Conservation (phyloP, 64 coral and sea anemone genomes). For the Pocillopora verrucosa region DNA sequence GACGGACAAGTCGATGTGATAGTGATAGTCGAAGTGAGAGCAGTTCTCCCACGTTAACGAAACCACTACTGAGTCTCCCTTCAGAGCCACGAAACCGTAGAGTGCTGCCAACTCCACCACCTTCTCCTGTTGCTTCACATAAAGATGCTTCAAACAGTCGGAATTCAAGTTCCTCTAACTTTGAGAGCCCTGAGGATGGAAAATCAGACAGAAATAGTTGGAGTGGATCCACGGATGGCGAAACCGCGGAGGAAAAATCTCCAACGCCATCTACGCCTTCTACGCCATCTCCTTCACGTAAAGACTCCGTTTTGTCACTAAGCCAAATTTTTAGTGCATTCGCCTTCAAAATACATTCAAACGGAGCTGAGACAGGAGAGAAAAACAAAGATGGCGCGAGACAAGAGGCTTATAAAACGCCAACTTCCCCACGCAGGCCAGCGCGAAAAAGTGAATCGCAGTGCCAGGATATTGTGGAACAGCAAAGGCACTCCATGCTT, state of each 20-base stretch:
- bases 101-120: constrained; percentile 77
- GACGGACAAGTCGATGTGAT: neutral
- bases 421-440: neutral
- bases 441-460: constrained; percentile 30
- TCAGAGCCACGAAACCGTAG: constrained; percentile 50
- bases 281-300: neutral
- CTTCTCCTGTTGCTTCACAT: constrained; percentile 54
- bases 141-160: neutral
- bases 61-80: constrained; percentile 1
- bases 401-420: neutral
- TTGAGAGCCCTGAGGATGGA: neutral
- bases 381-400: constrained; percentile 9
- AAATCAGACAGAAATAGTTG: neutral
- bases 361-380: neutral
- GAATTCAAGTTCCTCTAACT: neutral
- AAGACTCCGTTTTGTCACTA: neutral
- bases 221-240: constrained; percentile 10
- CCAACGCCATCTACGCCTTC: no score
- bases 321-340: constrained; percentile 22
- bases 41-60: neutral
- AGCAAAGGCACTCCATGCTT: constrained; percentile 80
- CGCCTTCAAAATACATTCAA: neutral
- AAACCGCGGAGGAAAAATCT: constrained; percentile 5
- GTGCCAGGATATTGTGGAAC: constrained; percentile 54
- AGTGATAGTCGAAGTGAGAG: neutral